phyloP scores from a whole-genome alignment of 2,888 invertebrate species.

The Hetaerina titia region DNA sequence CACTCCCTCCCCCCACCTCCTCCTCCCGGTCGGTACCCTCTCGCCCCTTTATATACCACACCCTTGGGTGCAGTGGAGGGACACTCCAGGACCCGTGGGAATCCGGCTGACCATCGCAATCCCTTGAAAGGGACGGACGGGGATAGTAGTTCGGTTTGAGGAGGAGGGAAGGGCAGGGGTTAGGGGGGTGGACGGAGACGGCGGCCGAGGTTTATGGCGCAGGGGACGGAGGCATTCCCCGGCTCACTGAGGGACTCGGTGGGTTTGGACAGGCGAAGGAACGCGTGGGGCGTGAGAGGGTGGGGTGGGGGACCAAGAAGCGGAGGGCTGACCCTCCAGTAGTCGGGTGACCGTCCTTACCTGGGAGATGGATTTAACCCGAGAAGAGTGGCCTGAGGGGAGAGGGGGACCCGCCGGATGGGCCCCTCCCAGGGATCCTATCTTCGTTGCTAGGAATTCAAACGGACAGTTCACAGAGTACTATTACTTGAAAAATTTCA shows the following conservation, averaged over 20 bases:
- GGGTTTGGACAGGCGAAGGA: neutral
- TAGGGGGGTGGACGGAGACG: neutral
- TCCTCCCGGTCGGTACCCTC: no score
- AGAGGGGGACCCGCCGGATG: neutral
- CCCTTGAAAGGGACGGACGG: constrained; percentile 1
- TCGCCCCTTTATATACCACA: neutral
- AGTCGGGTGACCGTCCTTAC: neutral
- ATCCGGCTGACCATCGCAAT: constrained; percentile 16
- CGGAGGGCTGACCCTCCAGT: neutral
- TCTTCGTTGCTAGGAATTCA: neutral
- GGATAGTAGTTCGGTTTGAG: neutral
- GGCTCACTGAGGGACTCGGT: neutral
- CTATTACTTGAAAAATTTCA: no score
- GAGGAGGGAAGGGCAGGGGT: neutral
- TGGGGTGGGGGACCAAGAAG: neutral
- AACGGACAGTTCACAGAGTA: neutral
- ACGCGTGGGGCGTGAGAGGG: neutral
- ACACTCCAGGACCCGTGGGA: constrained; percentile 38
- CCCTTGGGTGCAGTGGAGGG: constrained; percentile 30
- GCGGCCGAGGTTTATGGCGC: neutral
- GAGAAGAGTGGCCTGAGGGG: neutral
- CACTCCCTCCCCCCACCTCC: neutral
- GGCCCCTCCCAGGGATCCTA: neutral
- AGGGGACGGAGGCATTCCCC: neutral
- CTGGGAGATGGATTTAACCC: neutral